phyloP scores from a whole-genome alignment of 2,113 vertebrate genomes.

The Petaurus breviceps region DNA sequence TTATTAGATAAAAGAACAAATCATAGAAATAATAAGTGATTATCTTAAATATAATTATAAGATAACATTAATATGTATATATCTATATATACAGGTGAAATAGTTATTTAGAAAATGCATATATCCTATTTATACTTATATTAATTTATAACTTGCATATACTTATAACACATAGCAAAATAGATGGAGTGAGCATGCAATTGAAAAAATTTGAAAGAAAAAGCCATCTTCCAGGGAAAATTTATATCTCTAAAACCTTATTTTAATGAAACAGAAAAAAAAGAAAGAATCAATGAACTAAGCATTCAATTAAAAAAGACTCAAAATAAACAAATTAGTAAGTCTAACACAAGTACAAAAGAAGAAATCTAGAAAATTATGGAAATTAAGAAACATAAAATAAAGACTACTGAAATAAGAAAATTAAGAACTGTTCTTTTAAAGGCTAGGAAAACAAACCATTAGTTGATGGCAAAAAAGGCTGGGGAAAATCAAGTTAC shows the following conservation, averaged over 20 bases:
- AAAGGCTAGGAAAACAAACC: background rate
- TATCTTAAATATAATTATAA: background rate
- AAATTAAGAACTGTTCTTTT: background rate
- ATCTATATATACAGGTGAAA: background rate
- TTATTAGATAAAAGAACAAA: background rate
- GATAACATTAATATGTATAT: background rate
- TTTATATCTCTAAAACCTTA: background rate
- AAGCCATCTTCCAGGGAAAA: background rate
- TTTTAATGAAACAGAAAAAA: background rate
- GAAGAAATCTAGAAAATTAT: background rate
- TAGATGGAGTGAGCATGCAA: background rate
- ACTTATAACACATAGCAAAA: background rate
- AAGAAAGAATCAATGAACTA: background rate
- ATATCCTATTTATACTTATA: background rate
- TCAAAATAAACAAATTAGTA: background rate
- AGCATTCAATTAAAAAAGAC: background rate
- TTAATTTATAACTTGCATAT: background rate
- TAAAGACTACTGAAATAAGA: background rate
- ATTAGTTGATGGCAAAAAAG: background rate
- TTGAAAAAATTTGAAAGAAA: background rate
- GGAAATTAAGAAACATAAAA: background rate
- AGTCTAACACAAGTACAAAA: background rate
- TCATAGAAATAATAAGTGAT: background rate
- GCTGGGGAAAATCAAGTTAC: background rate
- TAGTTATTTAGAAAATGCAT: background rate